These are phyloP conservation scores for Wiebesia pumilae DNA, from an alignment of 1,140 invertebrate species.

Conservation along the genomic window DNA sequence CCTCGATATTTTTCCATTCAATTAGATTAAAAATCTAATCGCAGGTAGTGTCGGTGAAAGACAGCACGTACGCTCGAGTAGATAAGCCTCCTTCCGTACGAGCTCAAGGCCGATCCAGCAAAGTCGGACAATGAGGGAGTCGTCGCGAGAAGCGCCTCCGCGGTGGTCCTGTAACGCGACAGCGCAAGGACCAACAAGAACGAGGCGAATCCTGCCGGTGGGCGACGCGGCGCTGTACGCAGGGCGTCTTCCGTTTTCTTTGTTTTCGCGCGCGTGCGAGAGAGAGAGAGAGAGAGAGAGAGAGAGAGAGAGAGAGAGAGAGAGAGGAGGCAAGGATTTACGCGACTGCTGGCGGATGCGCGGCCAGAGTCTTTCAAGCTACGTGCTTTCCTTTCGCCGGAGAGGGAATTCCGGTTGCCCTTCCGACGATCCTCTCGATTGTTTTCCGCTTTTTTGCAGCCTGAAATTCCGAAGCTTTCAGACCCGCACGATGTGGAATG, in stretches of 20 bases:
- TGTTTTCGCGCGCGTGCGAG: constrained; percentile 16
- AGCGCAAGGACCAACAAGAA: constrained; percentile 32
- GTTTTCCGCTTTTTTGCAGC: constrained; percentile 7
- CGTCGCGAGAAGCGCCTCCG: background rate
- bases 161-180: constrained; percentile 23
- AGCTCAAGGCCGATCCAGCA: background rate
- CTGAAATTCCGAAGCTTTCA: background rate
- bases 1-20: too few species aligned
- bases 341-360: background rate
- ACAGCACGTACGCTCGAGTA: background rate
- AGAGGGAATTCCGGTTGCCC: background rate
- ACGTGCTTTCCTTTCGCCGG: background rate
- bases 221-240: background rate
- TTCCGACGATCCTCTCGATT: background rate
- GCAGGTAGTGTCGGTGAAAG: background rate
- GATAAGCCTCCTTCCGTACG: background rate
- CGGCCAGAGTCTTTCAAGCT: background rate
- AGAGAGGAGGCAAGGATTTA: background rate
- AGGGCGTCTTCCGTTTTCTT: background rate
- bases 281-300: background rate
- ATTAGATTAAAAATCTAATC: background rate
- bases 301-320: background rate
- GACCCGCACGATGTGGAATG: background rate
- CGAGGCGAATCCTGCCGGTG: background rate
- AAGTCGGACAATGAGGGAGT: background rate